Conservation (phyloP, 2,888 invertebrate genomes). For the Meteorus colon region DNA sequence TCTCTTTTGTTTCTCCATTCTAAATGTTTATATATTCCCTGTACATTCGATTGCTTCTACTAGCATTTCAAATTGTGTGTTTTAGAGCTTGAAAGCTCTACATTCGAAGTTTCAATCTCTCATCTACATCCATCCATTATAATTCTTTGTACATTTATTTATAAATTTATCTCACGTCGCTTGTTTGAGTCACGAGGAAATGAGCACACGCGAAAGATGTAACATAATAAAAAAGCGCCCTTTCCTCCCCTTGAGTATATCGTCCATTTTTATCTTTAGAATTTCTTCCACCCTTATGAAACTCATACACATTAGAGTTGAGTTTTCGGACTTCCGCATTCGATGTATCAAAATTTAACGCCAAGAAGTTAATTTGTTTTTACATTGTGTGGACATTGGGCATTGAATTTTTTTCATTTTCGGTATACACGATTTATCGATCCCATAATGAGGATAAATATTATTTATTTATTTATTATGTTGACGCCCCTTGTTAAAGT, state of each 20-base stretch:
- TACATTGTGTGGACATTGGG: slow-evolving; percentile 38
- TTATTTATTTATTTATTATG: slow-evolving; percentile 32
- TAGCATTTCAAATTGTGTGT: background rate
- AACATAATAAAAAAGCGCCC: background rate
- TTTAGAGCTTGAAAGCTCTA: background rate
- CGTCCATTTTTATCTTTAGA: background rate
- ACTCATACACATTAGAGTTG: slow-evolving; percentile 8
- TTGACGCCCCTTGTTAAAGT: background rate
- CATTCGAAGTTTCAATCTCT: background rate
- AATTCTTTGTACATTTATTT: slow-evolving; percentile 16
- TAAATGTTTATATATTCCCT: slow-evolving; percentile 9
- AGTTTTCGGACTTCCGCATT: slow-evolving; percentile 22
- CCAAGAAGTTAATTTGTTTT: slow-evolving; percentile 44
- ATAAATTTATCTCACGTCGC: slow-evolving; percentile 9
- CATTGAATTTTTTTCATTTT: background rate
- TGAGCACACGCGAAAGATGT: background rate
- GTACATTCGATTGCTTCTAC: background rate
- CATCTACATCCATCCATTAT: background rate
- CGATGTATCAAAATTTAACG: slow-evolving; percentile 40
- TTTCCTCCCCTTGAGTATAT: background rate
- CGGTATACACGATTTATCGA: slow-evolving; percentile 35
- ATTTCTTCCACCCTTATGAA: slow-evolving; percentile 27
- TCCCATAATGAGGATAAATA: slow-evolving; percentile 44
- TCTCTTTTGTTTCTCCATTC: background rate
- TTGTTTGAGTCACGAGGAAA: background rate